Conservation (phyloP, 2,888 invertebrate genomes). For the Hypsopygia costalis region DNA sequence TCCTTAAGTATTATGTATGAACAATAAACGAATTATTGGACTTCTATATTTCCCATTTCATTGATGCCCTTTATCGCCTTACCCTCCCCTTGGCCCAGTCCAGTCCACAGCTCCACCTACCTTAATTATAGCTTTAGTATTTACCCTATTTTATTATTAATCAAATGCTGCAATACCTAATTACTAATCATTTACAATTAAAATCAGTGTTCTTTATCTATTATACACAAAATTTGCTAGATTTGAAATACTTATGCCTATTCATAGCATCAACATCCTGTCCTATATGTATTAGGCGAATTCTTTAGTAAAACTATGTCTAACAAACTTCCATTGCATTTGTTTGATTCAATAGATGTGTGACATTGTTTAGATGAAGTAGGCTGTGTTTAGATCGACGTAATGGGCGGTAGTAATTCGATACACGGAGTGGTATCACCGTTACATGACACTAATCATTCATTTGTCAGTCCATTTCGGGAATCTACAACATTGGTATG, state of each 20-base stretch:
- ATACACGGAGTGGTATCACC: slow-evolving; percentile 31
- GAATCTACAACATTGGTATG: slow-evolving; percentile 52
- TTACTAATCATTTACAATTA: slow-evolving; percentile 48
- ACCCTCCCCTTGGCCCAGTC: slow-evolving; percentile 45
- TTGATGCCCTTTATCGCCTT: background rate
- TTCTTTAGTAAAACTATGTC: slow-evolving; percentile 36
- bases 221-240: slow-evolving; percentile 50
- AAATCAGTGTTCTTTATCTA: slow-evolving; percentile 46
- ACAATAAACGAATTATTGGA: background rate
- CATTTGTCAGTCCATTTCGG: slow-evolving; percentile 64
- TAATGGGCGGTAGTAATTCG: slow-evolving; percentile 35
- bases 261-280: slow-evolving; percentile 49
- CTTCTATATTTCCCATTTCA: background rate
- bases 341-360: slow-evolving; percentile 55
- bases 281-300: slow-evolving; percentile 35
- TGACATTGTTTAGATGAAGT: slow-evolving; percentile 59
- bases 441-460: slow-evolving; percentile 45
- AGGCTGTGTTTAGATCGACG: slow-evolving; percentile 65
- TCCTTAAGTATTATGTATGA: no score
- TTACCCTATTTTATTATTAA: slow-evolving; percentile 58
- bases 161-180: slow-evolving; percentile 57
- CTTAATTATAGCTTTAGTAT: slow-evolving; percentile 77
- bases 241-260: slow-evolving; percentile 52
- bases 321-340: slow-evolving; percentile 42
- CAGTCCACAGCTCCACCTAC: slow-evolving; percentile 60